Evolutionary conservation across 2,888 invertebrate genomes (phyloP).

Genomic region (Bimastos eiseni): DNA sequence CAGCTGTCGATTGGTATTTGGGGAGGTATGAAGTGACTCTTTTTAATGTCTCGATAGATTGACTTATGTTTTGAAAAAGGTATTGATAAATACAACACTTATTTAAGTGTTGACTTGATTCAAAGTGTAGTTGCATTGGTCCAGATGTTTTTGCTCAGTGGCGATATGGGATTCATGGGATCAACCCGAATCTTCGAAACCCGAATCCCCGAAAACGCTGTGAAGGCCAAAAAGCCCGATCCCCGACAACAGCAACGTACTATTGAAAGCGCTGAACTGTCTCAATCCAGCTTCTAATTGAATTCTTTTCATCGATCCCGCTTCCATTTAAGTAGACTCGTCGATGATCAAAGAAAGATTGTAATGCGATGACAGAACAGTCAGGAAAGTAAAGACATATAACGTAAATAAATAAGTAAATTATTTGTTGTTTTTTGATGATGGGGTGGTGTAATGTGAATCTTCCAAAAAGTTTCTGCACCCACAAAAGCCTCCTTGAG

Average conservation of each 20-base stretch:
- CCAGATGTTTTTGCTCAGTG: background rate
- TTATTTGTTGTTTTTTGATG: background rate
- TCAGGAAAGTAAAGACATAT: background rate
- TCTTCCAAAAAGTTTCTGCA: too few relatives aligned
- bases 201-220: too few relatives aligned
- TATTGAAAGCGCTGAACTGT: too few relatives aligned
- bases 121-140: background rate
- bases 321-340: too few relatives aligned
- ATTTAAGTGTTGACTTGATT: background rate
- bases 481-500: too few relatives aligned
- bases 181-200: too few relatives aligned
- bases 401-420: background rate
- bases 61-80: background rate
- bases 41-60: background rate
- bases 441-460: too few relatives aligned
- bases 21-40: conserved; percentile 74
- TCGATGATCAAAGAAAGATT: background rate
- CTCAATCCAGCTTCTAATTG: too few relatives aligned
- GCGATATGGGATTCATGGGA: too few relatives aligned
- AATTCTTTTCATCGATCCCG: too few relatives aligned
- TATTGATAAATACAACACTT: background rate
- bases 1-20: conserved; percentile 95
- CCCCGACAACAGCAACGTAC: too few relatives aligned
- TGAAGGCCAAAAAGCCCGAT: too few relatives aligned
- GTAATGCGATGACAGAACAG: background rate